Evolutionary conservation across 2,113 vertebrate genomes (phyloP).

Genomic region (Oenanthe melanoleuca): DNA sequence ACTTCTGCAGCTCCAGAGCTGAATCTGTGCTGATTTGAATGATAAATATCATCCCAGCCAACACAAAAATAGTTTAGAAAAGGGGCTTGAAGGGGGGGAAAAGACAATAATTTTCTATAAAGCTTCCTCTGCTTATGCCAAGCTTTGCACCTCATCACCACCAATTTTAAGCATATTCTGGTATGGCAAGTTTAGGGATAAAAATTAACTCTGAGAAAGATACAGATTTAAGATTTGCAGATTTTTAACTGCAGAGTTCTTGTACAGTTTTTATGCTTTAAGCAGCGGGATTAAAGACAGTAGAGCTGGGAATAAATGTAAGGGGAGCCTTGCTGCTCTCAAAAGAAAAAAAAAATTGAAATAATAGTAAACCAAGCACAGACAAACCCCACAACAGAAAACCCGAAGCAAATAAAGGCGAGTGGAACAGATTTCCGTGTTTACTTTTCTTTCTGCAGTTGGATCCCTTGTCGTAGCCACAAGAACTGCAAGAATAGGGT

Average conservation of each 20-base stretch:
- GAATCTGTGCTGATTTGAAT: neutral
- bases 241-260: neutral
- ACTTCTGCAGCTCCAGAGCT: neutral
- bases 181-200: neutral
- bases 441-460: slow-evolving; percentile 44
- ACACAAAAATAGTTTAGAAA: neutral
- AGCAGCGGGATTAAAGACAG: neutral
- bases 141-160: neutral
- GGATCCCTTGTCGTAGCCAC: neutral
- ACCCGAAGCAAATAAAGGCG: neutral
- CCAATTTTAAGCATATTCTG: neutral
- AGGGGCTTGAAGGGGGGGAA: fast-evolving
- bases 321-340: neutral
- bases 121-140: neutral
- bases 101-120: neutral
- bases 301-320: neutral
- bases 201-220: neutral
- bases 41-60: neutral
- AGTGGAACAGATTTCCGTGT: neutral
- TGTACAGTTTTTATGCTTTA: neutral
- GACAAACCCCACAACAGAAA: neutral
- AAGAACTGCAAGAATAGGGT: neutral
- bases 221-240: neutral
- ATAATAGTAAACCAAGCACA: neutral
- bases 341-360: neutral